Evolutionary conservation across 2,113 vertebrate genomes (phyloP).

Genomic region (Procapra przewalskii): DNA sequence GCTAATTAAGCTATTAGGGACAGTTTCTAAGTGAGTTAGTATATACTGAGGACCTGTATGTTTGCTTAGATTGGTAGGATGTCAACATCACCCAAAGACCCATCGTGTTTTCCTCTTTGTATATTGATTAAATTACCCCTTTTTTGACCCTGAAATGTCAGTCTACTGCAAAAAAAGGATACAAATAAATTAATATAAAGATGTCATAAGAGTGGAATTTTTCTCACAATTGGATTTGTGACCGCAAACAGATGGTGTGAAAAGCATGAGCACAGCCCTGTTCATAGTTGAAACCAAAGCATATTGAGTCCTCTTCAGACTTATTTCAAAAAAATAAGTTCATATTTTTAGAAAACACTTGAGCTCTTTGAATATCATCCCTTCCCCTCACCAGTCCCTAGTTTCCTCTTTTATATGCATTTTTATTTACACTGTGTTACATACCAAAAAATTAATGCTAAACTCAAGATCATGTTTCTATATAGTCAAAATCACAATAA

Average conservation of each 20-base stretch:
- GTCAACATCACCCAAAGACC: neutral
- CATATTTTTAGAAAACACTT: conserved; percentile 24
- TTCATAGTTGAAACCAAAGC: neutral
- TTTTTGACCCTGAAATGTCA: neutral
- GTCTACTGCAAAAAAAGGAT: neutral
- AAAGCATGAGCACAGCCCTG: neutral
- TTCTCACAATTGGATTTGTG: neutral
- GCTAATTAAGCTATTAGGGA: neutral
- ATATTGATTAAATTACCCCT: neutral
- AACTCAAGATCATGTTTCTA: neutral
- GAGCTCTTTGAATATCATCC: neutral
- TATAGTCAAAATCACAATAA: conserved; percentile 18
- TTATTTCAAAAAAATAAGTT: neutral
- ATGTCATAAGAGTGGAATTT: neutral
- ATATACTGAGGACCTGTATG: neutral
- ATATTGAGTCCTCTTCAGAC: neutral
- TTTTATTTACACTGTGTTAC: neutral
- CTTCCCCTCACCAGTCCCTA: neutral
- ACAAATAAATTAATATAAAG: neutral
- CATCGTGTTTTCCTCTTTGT: neutral
- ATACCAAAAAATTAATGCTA: neutral
- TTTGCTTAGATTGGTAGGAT: neutral
- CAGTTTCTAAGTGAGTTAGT: neutral
- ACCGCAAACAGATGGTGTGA: neutral
- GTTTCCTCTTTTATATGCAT: neutral